These are phyloP conservation scores for Ditylenchus weischeri DNA, from an alignment of 2,888 invertebrate species.

Conservation along the genomic window DNA sequence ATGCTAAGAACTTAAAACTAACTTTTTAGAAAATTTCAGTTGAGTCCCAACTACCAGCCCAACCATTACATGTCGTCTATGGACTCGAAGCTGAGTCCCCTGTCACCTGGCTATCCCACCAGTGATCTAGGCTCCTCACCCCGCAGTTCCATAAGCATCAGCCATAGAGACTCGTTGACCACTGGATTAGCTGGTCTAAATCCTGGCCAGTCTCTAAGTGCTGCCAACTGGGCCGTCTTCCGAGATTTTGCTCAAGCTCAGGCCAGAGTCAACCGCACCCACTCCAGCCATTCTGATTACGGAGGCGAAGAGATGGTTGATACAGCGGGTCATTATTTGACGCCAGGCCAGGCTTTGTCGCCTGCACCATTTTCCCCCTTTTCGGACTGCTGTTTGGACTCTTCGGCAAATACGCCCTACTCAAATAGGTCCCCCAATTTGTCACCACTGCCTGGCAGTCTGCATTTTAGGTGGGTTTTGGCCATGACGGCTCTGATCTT, in stretches of 20 bases:
- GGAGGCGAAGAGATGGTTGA: slow-evolving; percentile 32
- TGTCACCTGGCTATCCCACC: slow-evolving; percentile 55
- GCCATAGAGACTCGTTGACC: slow-evolving; percentile 13
- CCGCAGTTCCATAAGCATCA: slow-evolving; percentile 43
- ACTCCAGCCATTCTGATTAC: slow-evolving; percentile 41
- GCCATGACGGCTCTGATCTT: no score
- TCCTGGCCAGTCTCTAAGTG: slow-evolving; percentile 7
- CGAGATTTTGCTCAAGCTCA: slow-evolving; percentile 35
- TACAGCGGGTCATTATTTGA: slow-evolving; percentile 27
- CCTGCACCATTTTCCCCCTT: slow-evolving; percentile 57
- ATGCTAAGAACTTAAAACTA: neutral
- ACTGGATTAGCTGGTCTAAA: neutral
- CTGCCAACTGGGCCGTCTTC: slow-evolving; percentile 49
- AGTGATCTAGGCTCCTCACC: slow-evolving; percentile 56
- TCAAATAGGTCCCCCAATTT: slow-evolving; percentile 48
- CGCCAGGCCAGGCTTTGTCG: slow-evolving; percentile 48
- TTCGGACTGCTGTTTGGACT: slow-evolving; percentile 34
- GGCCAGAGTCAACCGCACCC: slow-evolving; percentile 13
- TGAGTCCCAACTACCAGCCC: slow-evolving; percentile 42
- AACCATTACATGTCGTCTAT: slow-evolving; percentile 14
- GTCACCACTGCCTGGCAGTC: slow-evolving; percentile 31
- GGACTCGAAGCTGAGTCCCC: slow-evolving; percentile 41
- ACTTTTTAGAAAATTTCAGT: slow-evolving; percentile 32
- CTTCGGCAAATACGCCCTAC: slow-evolving; percentile 46
- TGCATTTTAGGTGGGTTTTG: slow-evolving; percentile 38